These are phyloP conservation scores for Phthorimaea operculella DNA, from an alignment of 1,140 invertebrate genomes.

Conservation along the genomic window DNA sequence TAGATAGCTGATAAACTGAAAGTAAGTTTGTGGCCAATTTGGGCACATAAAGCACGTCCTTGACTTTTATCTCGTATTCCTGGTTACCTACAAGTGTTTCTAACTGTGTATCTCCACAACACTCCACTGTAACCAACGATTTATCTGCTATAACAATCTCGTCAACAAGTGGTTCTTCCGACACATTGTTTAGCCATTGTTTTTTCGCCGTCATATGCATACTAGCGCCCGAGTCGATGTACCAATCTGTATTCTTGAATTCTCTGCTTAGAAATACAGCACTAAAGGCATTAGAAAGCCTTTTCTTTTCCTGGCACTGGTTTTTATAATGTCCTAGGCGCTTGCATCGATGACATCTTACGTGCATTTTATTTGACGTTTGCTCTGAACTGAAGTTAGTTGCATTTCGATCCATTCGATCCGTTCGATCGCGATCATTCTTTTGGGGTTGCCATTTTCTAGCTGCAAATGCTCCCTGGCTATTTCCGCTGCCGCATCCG, in stretches of 20 bases:
- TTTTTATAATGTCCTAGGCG: conserved; percentile 11
- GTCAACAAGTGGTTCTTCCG: background rate
- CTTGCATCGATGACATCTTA: conserved; percentile 1
- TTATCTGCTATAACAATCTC: conserved; percentile 5
- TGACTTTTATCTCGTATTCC: background rate
- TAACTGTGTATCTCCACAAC: background rate
- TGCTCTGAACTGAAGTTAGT: background rate
- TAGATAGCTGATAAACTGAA: background rate
- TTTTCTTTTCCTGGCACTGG: conserved; percentile 13
- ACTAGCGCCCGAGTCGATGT: conserved; percentile 13
- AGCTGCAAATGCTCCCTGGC: background rate
- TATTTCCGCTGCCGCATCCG: background rate
- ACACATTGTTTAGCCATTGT: background rate
- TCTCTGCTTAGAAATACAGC: conserved; percentile 8
- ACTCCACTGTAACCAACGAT: background rate
- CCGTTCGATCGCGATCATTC: background rate
- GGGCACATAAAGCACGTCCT: background rate
- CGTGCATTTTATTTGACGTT: background rate
- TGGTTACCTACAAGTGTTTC: background rate
- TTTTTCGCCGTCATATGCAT: conserved; percentile 12
- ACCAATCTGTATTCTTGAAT: conserved; percentile 15
- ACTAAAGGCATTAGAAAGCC: conserved; percentile 9
- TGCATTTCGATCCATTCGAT: background rate
- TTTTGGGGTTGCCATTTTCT: conserved; percentile 6
- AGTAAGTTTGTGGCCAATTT: background rate